These are phyloP conservation scores for Platycheirus rosarum DNA, from an alignment of 2,888 invertebrate genomes.

Conservation along the genomic window DNA sequence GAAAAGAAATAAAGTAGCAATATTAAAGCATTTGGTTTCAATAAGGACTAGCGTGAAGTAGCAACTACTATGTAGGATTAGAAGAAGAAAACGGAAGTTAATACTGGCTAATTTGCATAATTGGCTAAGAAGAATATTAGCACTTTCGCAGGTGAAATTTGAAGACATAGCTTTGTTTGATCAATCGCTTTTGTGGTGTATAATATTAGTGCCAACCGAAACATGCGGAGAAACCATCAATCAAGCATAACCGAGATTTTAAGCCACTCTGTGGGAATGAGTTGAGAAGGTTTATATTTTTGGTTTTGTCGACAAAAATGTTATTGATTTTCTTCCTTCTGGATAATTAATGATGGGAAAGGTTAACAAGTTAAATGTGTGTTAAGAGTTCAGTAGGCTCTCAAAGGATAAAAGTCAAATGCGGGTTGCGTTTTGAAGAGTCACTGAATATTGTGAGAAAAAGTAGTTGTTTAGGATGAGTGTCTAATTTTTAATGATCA, in stretches of 20 bases:
- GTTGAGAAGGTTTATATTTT: constrained; percentile 14
- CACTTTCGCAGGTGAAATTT: constrained; percentile 39
- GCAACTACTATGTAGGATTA: background rate
- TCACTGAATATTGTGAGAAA: too few relatives aligned
- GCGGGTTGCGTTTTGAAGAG: too few relatives aligned
- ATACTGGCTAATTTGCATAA: constrained; percentile 40
- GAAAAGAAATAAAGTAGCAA: constrained; percentile 29
- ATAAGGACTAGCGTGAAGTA: constrained; percentile 43
- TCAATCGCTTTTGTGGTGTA: constrained; percentile 62
- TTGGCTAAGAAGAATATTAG: constrained; percentile 44
- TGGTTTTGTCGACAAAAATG: background rate
- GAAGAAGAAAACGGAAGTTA: background rate
- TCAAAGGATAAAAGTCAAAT: too few relatives aligned
- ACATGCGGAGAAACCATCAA: constrained; percentile 60
- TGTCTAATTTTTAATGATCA: too few relatives aligned
- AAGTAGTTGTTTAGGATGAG: too few relatives aligned
- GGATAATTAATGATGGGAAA: constrained; percentile 12
- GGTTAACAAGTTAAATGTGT: background rate
- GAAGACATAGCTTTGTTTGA: constrained; percentile 62
- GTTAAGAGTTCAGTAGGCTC: background rate
- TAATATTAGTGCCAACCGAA: constrained; percentile 4
- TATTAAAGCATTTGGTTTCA: constrained; percentile 48
- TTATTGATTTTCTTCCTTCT: constrained; percentile 18
- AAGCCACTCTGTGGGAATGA: constrained; percentile 12
- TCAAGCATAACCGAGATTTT: constrained; percentile 37